Evolutionary conservation across 2,113 vertebrate genomes (phyloP).

Genomic region (Loxodonta africana): DNA sequence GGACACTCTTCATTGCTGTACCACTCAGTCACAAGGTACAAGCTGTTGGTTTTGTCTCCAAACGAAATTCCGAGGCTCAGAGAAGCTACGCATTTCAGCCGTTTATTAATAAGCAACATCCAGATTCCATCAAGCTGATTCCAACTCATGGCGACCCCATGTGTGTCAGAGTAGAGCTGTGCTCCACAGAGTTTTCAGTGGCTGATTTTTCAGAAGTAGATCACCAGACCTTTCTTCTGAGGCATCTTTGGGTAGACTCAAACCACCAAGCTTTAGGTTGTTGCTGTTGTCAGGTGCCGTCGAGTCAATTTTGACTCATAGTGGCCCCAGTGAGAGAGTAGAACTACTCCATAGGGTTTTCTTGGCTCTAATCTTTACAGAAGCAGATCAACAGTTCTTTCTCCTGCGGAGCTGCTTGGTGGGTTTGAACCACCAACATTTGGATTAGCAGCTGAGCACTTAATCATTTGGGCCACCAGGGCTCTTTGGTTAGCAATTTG

Average conservation of each 20-base stretch:
- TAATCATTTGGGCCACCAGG: background rate
- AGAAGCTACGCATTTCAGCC: background rate
- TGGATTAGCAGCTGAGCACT: background rate
- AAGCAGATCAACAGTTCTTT: background rate
- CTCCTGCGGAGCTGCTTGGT: background rate
- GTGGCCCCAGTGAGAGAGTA: background rate
- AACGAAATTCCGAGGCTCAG: background rate
- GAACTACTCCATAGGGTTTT: background rate
- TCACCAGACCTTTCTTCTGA: background rate
- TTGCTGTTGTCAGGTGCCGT: background rate
- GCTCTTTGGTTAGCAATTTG: background rate
- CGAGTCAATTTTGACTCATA: background rate
- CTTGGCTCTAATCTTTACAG: background rate
- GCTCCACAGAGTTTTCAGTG: background rate
- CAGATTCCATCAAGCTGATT: background rate
- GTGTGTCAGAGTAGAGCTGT: background rate
- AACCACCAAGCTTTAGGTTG: background rate
- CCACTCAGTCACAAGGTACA: background rate
- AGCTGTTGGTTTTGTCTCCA: background rate
- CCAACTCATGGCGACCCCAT: background rate
- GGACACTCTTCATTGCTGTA: background rate
- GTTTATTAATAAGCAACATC: background rate
- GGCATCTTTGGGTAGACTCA: background rate
- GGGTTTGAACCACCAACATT: background rate
- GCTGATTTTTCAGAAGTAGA: background rate